A percentile compares a stretch with the other conserved stretches of the same genome.
phyloP scores from a whole-genome alignment of 2,888 invertebrate genomes.

The Acleris holmiana region DNA sequence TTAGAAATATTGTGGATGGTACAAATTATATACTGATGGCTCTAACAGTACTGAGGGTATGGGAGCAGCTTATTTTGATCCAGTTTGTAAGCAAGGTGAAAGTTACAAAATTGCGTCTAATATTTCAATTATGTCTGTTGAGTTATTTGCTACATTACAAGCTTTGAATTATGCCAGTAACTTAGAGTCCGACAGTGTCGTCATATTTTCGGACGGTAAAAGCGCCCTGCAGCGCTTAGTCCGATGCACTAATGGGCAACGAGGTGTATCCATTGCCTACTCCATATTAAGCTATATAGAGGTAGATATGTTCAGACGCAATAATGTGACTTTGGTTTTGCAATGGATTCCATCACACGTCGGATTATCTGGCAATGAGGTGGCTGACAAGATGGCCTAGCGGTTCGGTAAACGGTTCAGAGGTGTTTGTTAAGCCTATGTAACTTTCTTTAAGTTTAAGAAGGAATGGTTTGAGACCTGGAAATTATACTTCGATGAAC shows the following conservation, averaged over 20 bases:
- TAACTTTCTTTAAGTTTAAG: no score
- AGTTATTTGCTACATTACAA: conserved; percentile 37
- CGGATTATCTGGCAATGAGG: conserved; percentile 16
- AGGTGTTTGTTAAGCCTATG: no score
- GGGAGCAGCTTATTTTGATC: no score
- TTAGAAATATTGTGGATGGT: no score
- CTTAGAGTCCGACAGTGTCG: conserved; percentile 11
- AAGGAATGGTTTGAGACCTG: no score
- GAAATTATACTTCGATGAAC: no score
- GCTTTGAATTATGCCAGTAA: conserved; percentile 25
- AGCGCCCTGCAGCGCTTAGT: no score
- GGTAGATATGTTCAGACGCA: not conserved
- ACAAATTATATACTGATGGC: no score
- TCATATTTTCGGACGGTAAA: conserved; percentile 28
- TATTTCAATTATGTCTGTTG: conserved; percentile 37
- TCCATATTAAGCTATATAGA: conserved; percentile 8
- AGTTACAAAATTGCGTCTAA: conserved; percentile 15
- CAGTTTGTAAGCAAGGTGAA: not conserved
- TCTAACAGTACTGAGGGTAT: no score
- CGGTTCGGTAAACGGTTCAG: not conserved
- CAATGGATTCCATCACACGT: conserved; percentile 30
- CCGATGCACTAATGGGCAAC: no score
- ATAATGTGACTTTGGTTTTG: conserved; percentile 1
- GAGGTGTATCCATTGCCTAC: no score
- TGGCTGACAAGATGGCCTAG: conserved; percentile 10